phyloP scores from a whole-genome alignment of 2,888 invertebrate genomes.

The Diploptera punctata region DNA sequence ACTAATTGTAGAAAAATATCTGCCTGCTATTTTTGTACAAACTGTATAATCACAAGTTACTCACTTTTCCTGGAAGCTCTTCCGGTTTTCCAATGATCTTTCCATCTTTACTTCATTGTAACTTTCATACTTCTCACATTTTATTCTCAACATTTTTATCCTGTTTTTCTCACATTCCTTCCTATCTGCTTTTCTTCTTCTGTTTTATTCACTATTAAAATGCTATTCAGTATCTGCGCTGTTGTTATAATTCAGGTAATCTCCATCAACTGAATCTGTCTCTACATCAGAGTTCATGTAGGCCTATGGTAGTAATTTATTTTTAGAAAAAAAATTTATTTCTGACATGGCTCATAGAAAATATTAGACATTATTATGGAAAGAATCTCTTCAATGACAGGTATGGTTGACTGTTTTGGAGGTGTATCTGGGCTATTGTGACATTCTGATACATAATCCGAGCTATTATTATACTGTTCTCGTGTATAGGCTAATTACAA shows the following conservation, averaged over 20 bases:
- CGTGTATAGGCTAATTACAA: neutral
- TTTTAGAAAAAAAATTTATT: too few species aligned
- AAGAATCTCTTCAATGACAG: too few species aligned
- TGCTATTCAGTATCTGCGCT: neutral
- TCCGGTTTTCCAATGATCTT: neutral
- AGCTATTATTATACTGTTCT: too few species aligned
- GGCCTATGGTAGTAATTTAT: too few species aligned
- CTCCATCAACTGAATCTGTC: too few species aligned
- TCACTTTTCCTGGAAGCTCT: neutral
- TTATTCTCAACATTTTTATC: neutral
- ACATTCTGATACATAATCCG: too few species aligned
- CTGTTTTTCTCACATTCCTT: neutral
- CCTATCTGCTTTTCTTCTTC: neutral
- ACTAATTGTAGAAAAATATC: neutral
- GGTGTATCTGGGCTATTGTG: too few species aligned
- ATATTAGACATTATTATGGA: too few species aligned
- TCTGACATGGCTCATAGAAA: too few species aligned
- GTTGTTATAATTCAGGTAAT: neutral
- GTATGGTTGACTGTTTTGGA: too few species aligned
- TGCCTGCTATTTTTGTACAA: neutral
- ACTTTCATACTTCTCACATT: neutral
- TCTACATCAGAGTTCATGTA: too few species aligned
- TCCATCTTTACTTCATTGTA: neutral
- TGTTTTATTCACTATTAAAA: neutral
- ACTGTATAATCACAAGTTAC: neutral